Evolutionary conservation across 2,888 invertebrate genomes (phyloP).

Genomic region (Serripes groenlandicus): DNA sequence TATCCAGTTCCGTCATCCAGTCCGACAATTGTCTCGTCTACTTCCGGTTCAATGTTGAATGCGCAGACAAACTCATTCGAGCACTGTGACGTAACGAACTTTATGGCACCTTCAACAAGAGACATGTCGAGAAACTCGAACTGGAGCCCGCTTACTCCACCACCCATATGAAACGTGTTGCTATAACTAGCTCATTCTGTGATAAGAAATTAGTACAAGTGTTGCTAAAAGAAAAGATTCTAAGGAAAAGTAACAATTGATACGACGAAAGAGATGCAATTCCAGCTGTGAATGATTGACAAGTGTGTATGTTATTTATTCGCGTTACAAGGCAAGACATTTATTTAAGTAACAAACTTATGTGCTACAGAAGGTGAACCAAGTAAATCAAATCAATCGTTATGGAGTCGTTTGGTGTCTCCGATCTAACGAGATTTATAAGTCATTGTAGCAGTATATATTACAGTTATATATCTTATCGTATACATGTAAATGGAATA

Average conservation of each 20-base stretch:
- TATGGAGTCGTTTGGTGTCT: too few species aligned
- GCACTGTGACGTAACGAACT: conserved; percentile 76
- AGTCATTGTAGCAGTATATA: too few species aligned
- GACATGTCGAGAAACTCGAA: conserved; percentile 73
- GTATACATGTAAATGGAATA: too few species aligned
- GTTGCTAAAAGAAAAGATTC: too few species aligned
- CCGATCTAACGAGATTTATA: too few species aligned
- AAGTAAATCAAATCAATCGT: too few species aligned
- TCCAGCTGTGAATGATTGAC: neutral
- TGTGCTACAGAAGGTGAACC: too few species aligned
- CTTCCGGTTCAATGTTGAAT: conserved; percentile 64
- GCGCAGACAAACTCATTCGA: conserved; percentile 71
- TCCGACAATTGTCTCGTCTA: conserved; percentile 67
- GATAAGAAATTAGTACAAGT: conserved; percentile 29
- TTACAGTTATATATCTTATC: too few species aligned
- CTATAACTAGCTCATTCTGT: conserved; percentile 29
- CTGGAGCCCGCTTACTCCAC: conserved; percentile 81
- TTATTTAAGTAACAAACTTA: too few species aligned
- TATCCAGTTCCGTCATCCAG: conserved; percentile 77
- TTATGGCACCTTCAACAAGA: conserved; percentile 63
- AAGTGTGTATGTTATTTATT: too few species aligned
- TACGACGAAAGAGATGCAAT: neutral
- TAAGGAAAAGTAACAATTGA: too few species aligned
- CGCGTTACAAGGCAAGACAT: too few species aligned
- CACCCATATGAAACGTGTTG: conserved; percentile 77